These are phyloP conservation scores for Syndactyla subalaris DNA, from an alignment of 2,797 vertebrate species.

Conservation along the genomic window DNA sequence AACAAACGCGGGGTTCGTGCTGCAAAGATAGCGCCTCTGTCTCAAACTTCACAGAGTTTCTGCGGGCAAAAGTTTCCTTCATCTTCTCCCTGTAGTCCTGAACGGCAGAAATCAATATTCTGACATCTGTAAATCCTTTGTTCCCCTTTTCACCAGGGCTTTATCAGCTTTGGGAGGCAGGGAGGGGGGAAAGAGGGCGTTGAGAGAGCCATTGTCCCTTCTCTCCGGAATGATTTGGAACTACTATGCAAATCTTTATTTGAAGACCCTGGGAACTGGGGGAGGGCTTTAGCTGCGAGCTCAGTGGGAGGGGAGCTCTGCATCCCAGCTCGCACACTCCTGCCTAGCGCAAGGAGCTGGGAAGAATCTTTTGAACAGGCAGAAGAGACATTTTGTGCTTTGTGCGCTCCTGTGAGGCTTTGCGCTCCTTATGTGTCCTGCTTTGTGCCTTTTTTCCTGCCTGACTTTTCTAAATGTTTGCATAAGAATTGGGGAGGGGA, in stretches of 20 bases:
- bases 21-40: not conserved
- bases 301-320: constrained; percentile 19
- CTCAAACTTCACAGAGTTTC: constrained; percentile 42
- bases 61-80: not conserved
- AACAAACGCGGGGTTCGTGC: not conserved
- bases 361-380: not conserved
- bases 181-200: not conserved
- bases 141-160: constrained; percentile 41
- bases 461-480: not conserved
- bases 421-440: not conserved
- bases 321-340: not conserved
- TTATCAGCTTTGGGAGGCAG: constrained; percentile 33
- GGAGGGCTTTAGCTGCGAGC: constrained; percentile 47
- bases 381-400: not conserved
- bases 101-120: constrained; percentile 48
- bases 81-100: not conserved
- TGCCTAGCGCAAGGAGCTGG: not conserved
- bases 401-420: not conserved
- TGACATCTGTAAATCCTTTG: constrained; percentile 60
- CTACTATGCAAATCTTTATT: constrained; percentile 67
- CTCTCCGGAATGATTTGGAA: constrained; percentile 59
- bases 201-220: constrained; percentile 57
- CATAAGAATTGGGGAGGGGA: not conserved
- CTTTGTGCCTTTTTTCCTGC: not conserved
- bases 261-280: constrained; percentile 71